Evolutionary conservation across 1,140 invertebrate species (phyloP), one percentile per base, ranked within the genome.

Genomic region (Sarcophaga bullata): DNA sequence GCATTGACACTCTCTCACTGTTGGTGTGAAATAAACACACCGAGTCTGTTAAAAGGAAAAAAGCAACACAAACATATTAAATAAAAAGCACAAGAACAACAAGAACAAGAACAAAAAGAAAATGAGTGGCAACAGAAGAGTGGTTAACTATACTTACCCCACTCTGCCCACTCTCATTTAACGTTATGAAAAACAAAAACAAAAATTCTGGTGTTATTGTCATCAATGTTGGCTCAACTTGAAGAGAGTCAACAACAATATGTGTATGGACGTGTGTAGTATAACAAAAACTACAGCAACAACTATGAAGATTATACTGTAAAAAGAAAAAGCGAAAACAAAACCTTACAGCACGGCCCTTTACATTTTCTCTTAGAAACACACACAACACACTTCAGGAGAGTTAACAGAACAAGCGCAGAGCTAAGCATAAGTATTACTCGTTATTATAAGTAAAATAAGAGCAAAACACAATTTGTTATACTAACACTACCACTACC

Each of bases 21-120:
- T 37, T 81, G 81, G 62, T 73, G 62, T 81, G 48, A 81, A 81
- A 58, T 78, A 78, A 78, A 78, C 73, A 76, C 75, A 78, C 75
- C 62, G 37, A 78, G 75, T 17, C 46, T 54, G 62, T 52, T 37
- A 81, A 47, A 49, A 58, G 54, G 62, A 78, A 78, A 78, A 49
- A 49, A 37, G 15, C 49, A n/a, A 17, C 73, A 76, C 48, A 50
- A 76, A 62, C 15, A 72, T 25, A 72, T 8, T 9, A 7, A 72
- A 72, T 9, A 48, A 78, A 68, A 19, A n/a, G 62, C n/a, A n/a
- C 1, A 19, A 9, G 17, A 52, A 52, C 13, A 52, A 19, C 17
- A 19, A 19, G 17, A 68, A 68, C 17, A 8, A 68, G 19, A 25
- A 68, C n/a, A n/a, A n/a, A n/a, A n/a, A n/a, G n/a, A n/a, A n/a